phyloP scores from a whole-genome alignment of 2,113 vertebrate species.

The Halichoeres trimaculatus region DNA sequence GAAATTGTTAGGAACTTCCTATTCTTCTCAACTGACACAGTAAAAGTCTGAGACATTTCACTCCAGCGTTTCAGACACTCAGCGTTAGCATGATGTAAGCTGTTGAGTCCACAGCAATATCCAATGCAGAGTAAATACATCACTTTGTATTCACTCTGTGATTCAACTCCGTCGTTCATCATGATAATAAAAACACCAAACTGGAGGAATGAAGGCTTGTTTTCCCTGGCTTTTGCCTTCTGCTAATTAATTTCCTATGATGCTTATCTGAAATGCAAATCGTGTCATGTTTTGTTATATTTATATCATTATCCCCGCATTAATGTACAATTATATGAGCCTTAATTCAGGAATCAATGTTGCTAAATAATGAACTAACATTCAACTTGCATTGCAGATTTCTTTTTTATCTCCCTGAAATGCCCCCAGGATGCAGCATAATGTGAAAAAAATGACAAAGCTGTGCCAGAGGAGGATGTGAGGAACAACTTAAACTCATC shows the following conservation, averaged over 20 bases:
- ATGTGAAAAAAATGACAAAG: constrained; percentile 78
- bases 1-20: constrained; percentile 29
- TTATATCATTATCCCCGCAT: constrained; percentile 29
- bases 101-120: background rate
- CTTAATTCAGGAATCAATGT: constrained; percentile 65
- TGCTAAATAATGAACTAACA: constrained; percentile 79
- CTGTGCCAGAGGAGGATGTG: constrained; percentile 57
- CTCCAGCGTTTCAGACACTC: constrained; percentile 27
- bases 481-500: constrained; percentile 51
- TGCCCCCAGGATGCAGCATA: constrained; percentile 65
- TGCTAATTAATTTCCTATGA: constrained; percentile 35
- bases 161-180: constrained; percentile 14
- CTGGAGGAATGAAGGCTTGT: background rate
- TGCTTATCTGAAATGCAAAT: constrained; percentile 53
- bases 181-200: constrained; percentile 34
- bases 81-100: background rate
- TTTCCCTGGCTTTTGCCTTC: constrained; percentile 9
- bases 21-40: constrained; percentile 38
- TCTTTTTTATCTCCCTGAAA: constrained; percentile 76
- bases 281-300: constrained; percentile 15
- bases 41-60: background rate
- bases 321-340: constrained; percentile 47
- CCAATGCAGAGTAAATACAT: constrained; percentile 12
- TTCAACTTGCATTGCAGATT: constrained; percentile 74
- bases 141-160: background rate